phyloP scores from a whole-genome alignment of 2,113 vertebrate species.

The Peromyscus californicus region DNA sequence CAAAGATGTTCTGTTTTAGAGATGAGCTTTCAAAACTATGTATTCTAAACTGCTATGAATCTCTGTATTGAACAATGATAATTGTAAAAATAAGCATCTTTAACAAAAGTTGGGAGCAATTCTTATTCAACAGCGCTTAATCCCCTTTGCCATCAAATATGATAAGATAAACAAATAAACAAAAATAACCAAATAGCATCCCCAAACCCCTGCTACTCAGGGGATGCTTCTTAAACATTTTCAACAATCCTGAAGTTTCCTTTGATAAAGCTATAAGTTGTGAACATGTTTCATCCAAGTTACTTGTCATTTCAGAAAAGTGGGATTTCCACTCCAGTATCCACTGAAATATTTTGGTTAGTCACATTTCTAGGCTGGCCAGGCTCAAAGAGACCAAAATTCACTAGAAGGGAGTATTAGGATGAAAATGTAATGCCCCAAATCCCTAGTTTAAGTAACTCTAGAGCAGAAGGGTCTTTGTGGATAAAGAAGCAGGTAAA shows the following conservation, averaged over 20 bases:
- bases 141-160: not conserved
- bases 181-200: not conserved
- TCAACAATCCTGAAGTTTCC: not conserved
- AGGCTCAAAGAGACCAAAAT: not conserved
- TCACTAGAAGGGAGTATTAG: too few species aligned
- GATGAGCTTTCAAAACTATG: too few species aligned
- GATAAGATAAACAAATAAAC: not conserved
- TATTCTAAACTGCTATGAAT: too few species aligned
- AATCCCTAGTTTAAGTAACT: not conserved
- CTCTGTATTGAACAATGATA: not conserved
- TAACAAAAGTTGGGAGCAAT: not conserved
- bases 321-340: not conserved
- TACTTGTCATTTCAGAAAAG: not conserved
- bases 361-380: not conserved
- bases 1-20: not conserved
- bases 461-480: not conserved
- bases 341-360: not conserved
- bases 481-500: not conserved
- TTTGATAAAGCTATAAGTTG: not conserved
- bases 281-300: not conserved
- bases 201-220: not conserved
- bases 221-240: not conserved
- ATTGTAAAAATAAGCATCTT: not conserved
- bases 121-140: not conserved
- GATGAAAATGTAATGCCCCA: not conserved